phyloP scores from a whole-genome alignment of 1,140 invertebrate genomes.

The Bombus sylvicola region DNA sequence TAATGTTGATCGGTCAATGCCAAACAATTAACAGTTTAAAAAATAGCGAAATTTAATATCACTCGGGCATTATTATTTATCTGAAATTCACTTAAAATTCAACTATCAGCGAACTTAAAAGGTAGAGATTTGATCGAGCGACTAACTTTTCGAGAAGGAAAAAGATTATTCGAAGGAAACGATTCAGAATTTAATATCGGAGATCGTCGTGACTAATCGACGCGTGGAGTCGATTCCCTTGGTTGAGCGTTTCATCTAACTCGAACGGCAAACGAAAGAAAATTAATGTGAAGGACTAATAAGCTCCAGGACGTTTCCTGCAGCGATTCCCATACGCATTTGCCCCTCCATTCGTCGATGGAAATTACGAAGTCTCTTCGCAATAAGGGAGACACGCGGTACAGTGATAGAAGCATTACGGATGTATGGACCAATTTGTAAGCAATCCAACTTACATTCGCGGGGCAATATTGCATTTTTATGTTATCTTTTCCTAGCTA shows the following conservation, averaged over 20 bases:
- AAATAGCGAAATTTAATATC: no score
- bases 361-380: conserved; percentile 74
- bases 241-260: conserved; percentile 16
- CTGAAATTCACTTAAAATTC: not conserved
- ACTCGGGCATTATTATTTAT: no score
- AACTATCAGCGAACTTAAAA: not conserved
- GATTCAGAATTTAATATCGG: conserved; percentile 14
- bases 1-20: no score
- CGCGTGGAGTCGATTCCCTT: not conserved
- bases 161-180: not conserved
- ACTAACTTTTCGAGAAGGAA: not conserved
- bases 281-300: conserved; percentile 68
- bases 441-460: conserved; percentile 82
- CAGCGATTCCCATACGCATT: conserved; percentile 61
- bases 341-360: conserved; percentile 69
- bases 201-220: conserved; percentile 30
- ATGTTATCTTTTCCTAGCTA: conserved; percentile 71
- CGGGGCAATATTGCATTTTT: conserved; percentile 81
- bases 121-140: not conserved
- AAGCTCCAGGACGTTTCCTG: conserved; percentile 53
- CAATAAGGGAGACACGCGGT: conserved; percentile 71
- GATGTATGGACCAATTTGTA: conserved; percentile 83
- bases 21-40: no score
- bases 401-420: conserved; percentile 79
- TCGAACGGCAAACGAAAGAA: conserved; percentile 47